A percentile compares a stretch with the other conserved stretches of the same genome.
Conservation (phyloP, 2,888 invertebrate species). For the Encarsia formosa region DNA sequence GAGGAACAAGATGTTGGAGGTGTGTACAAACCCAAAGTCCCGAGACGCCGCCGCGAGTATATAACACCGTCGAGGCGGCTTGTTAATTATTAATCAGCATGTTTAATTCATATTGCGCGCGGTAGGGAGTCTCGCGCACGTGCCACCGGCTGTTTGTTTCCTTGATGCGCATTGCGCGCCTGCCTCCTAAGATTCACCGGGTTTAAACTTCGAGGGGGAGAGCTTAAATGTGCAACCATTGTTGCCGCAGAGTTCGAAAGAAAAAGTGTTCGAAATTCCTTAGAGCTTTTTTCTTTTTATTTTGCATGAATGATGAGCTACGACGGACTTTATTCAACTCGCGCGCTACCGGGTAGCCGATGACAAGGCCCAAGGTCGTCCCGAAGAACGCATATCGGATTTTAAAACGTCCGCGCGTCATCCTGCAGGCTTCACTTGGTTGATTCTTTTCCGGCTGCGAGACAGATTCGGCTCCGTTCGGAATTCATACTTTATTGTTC, state of each 20-base stretch:
- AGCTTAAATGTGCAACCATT: not conserved
- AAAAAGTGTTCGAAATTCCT: not conserved
- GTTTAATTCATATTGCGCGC: conserved; percentile 51
- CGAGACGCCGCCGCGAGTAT: conserved; percentile 4
- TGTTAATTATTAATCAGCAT: conserved; percentile 52
- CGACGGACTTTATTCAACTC: too few relatives aligned
- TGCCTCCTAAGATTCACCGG: conserved; percentile 29
- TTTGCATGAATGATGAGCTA: too few relatives aligned
- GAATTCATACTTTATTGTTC: too few relatives aligned
- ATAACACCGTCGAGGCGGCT: conserved; percentile 38
- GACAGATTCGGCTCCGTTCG: too few relatives aligned
- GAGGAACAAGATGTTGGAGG: not conserved
- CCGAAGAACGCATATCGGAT: too few relatives aligned
- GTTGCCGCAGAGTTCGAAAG: conserved; percentile 2
- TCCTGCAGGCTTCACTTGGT: too few relatives aligned
- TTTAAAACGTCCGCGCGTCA: too few relatives aligned
- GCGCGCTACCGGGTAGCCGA: too few relatives aligned
- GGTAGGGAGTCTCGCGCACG: conserved; percentile 19
- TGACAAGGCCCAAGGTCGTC: too few relatives aligned
- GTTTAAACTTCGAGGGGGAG: not conserved
- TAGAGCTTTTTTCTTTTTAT: conserved; percentile 1
- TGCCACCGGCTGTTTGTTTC: conserved; percentile 49
- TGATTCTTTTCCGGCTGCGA: too few relatives aligned
- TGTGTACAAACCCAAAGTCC: conserved; percentile 2
- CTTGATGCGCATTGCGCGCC: conserved; percentile 40